phyloP scores from a whole-genome alignment of 2,888 invertebrate species.

The Biston betularia region DNA sequence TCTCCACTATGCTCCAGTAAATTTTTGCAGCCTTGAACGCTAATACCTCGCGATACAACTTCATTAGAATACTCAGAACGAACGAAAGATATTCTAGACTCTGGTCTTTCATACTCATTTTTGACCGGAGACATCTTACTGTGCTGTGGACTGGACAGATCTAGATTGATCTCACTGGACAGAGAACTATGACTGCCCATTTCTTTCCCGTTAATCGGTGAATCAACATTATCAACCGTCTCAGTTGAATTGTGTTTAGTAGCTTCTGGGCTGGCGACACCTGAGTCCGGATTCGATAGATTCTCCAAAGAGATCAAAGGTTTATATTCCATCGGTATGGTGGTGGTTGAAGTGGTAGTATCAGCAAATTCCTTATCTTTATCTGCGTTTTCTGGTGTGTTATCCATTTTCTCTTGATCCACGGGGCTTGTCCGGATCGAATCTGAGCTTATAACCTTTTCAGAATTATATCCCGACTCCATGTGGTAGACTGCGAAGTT shows the following conservation, averaged over 20 bases:
- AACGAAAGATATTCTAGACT: slow-evolving; percentile 70
- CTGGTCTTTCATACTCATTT: slow-evolving; percentile 72
- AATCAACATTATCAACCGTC: slow-evolving; percentile 80
- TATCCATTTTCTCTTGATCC: slow-evolving; percentile 84
- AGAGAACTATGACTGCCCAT: slow-evolving; percentile 78
- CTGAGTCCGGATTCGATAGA: slow-evolving; percentile 82
- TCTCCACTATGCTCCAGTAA: slow-evolving; percentile 74
- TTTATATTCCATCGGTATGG: slow-evolving; percentile 74
- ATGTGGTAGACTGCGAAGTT: slow-evolving; percentile 83
- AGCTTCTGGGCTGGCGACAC: slow-evolving; percentile 85
- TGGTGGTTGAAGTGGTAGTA: slow-evolving; percentile 64
- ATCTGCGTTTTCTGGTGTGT: slow-evolving; percentile 84
- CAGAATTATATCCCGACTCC: slow-evolving; percentile 90
- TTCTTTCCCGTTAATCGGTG: slow-evolving; percentile 76
- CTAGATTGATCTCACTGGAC: slow-evolving; percentile 86
- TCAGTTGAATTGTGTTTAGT: slow-evolving; percentile 86
- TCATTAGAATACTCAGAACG: slow-evolving; percentile 73
- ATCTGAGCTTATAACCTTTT: slow-evolving; percentile 78
- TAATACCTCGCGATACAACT: slow-evolving; percentile 75
- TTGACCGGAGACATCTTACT: slow-evolving; percentile 70
- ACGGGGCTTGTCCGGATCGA: slow-evolving; percentile 80
- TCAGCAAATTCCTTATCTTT: slow-evolving; percentile 86
- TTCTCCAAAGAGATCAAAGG: slow-evolving; percentile 74
- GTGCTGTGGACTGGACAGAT: slow-evolving; percentile 82
- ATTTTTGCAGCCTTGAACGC: slow-evolving; percentile 71